Evolutionary conservation across 2,113 vertebrate species (phyloP), one percentile per base, ranked within the genome.

Genomic region (Gracilinanus agilis): DNA sequence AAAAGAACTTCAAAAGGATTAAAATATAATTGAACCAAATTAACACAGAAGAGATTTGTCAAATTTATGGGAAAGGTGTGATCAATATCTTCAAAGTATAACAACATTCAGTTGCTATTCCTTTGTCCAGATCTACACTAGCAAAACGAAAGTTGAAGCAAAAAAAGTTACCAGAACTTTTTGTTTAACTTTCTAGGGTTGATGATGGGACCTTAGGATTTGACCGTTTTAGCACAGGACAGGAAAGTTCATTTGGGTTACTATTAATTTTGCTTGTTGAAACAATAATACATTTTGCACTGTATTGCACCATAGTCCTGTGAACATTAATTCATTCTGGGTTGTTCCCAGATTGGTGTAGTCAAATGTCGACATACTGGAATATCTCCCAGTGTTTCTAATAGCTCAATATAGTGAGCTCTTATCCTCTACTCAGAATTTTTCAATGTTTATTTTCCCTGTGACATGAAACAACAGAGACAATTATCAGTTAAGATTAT

Each of bases 141-240:
- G 75, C 94, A 83, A 96, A 97, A 94, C 94, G 90, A 97, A 96
- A 93, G 94, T 97, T 97, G 96, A 98, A 98, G 90, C 94, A 96
- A 95, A 97, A 90, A 95, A 88, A 95, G 0, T 96, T 97, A 93
- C 90, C 94, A 96, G 96, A 58, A 92, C 54, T 96, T 94, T 97
- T 96, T 93, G 54, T 94, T 92, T 96, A 91, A 94, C 44, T 95
- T 54, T 54, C 58, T 90, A 54, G 94, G 90, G n/a, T 90, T 94
- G 93, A 89, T 55, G 19, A 49, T 49, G 56, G 67, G 88, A 91
- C 94, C 93, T 94, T 92, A 67, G 67, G 4, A 0, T 88, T 9
- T 95, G 49, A 94, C 91, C 88, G 0, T 67, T 29, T 89, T 95
- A 88, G 54, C 55, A 92, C 55, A 96, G 90, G 90, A 44, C 93